Base-by-base conservation (phyloP, 1,140 invertebrate genomes). In the Drosophila fuyamai region DNA sequence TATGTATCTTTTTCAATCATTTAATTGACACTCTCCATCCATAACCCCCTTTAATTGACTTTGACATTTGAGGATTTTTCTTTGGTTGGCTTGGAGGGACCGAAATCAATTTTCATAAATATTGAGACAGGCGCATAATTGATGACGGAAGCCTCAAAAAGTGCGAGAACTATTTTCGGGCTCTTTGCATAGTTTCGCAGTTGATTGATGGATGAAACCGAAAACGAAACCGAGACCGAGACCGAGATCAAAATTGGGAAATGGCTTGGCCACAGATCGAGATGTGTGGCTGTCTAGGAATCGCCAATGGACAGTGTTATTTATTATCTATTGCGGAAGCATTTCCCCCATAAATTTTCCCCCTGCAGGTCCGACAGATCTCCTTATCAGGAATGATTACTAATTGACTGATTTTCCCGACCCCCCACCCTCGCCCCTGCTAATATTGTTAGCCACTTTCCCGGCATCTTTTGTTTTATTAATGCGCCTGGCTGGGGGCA, bases 41-140 rank as follows among this genome's bases (percentile, higher is more conserved):
- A 61, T 79, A 67, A 88, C 67, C 66, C 60, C 48, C 29, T 47
- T 29, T 88, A 88, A 89, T 88, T 88, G 83, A 88, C 84, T 73
- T 83, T 88, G 83, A 89, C 83, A 73, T 77, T 70, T 56, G 79
- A 74, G 83, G 79, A 77, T 73, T 79, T 71, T 59, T 36, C 8
- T 13, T 27, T 12, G 60, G 2, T 40, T 50, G 29, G 41, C 29
- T 44, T 51, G 44, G 46, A 44, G 43, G 36, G 50, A 81, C 76
- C 62, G 46, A 89, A 89, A 88, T 88, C 83, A 88, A 88, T 88
- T 88, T 89, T 88, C 83, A 88, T 88, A 88, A 88, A 88, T 88
- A 88, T 88, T 88, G 68, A 83, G 83, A 88, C 83, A 88, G 76
- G 56, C 83, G 84, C 79, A 88, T 88, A 88, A 88, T 88, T 88